Conservation (phyloP, 1,140 invertebrate species). For the Parapsyche elsis region DNA sequence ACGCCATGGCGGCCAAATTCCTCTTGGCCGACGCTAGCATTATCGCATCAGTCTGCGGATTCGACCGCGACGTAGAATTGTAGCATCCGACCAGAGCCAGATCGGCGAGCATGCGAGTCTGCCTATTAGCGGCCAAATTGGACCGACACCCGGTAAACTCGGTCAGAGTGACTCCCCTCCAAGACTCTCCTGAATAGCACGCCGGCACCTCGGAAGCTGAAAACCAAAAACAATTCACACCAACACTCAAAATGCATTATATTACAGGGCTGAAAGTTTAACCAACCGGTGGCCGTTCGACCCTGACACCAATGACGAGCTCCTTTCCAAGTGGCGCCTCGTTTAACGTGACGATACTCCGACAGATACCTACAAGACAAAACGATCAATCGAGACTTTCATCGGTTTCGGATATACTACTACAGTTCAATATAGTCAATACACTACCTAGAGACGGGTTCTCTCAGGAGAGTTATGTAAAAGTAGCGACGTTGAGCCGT, state of each 20-base stretch:
- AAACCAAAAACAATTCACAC: background rate
- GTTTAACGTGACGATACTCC: slow-evolving; percentile 94
- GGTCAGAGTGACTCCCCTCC: slow-evolving; percentile 76
- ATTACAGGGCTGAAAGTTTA: background rate
- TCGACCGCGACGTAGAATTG: slow-evolving; percentile 83
- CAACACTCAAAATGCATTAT: background rate
- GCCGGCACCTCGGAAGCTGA: slow-evolving; percentile 78
- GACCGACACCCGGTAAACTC: slow-evolving; percentile 91
- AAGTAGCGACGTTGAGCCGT: slow-evolving; percentile 88
- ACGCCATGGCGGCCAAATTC: slow-evolving; percentile 95
- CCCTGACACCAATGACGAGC: slow-evolving; percentile 91
- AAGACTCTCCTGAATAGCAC: slow-evolving; percentile 77
- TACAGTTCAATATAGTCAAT: background rate
- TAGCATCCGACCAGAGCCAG: slow-evolving; percentile 95
- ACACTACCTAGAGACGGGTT: slow-evolving; percentile 80
- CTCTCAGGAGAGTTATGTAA: slow-evolving; percentile 94
- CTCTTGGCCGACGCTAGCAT: slow-evolving; percentile 94
- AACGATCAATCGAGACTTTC: background rate
- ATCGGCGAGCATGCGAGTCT: slow-evolving; percentile 98
- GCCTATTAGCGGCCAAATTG: slow-evolving; percentile 95
- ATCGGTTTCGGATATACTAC: too few relatives aligned
- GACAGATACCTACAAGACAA: slow-evolving; percentile 81
- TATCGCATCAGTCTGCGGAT: slow-evolving; percentile 89
- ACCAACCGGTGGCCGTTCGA: slow-evolving; percentile 75
- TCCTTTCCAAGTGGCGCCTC: slow-evolving; percentile 97